phyloP scores from a whole-genome alignment of 2,888 invertebrate genomes.

The Yponomeuta evonymella region DNA sequence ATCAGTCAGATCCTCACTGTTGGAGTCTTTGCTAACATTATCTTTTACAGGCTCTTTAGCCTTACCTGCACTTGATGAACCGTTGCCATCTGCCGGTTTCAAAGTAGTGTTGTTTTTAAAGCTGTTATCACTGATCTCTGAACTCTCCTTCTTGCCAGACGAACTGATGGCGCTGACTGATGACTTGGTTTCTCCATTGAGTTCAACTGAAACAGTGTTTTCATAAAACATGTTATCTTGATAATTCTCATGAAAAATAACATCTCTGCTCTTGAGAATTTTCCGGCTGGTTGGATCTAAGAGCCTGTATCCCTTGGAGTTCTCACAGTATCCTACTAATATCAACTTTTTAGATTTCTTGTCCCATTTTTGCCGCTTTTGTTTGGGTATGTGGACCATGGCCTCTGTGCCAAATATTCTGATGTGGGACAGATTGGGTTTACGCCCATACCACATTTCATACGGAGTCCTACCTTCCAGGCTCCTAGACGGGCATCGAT shows the following conservation, averaged over 20 bases:
- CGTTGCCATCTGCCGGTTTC: no score
- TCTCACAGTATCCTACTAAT: conserved; percentile 30
- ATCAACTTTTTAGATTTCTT: conserved; percentile 27
- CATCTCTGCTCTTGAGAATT: conserved; percentile 13
- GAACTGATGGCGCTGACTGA: no score
- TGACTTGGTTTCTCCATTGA: not conserved
- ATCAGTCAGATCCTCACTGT: not conserved
- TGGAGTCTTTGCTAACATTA: no score
- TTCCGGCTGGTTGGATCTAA: conserved; percentile 22
- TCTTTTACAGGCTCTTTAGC: no score
- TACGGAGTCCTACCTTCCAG: conserved; percentile 25
- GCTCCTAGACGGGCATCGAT: conserved; percentile 23
- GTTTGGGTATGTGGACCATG: conserved; percentile 32
- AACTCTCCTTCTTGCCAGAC: no score
- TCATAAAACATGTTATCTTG: not conserved
- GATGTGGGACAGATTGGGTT: conserved; percentile 22
- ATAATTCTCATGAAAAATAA: not conserved
- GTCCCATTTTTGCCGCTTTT: conserved; percentile 29
- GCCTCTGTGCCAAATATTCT: conserved; percentile 29
- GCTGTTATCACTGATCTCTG: no score
- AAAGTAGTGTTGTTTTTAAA: no score
- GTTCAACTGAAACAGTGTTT: not conserved
- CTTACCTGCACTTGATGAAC: no score
- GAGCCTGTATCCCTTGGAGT: conserved; percentile 29
- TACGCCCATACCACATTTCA: conserved; percentile 20